Evolutionary conservation across 2,888 invertebrate species (phyloP).

Genomic region (Dioctria linearis): DNA sequence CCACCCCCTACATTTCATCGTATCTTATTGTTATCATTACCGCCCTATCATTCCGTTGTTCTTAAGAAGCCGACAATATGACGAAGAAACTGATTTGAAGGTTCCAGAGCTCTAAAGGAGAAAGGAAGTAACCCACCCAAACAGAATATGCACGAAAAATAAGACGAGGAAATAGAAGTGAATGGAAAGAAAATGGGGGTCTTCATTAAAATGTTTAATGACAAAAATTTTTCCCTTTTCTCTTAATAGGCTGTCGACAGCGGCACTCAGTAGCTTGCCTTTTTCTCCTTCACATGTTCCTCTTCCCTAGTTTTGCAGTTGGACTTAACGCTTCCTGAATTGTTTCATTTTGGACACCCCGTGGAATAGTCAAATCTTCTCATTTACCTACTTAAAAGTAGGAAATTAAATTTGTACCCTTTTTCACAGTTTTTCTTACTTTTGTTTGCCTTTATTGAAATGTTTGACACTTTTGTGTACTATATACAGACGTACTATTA

Average conservation of each 20-base stretch:
- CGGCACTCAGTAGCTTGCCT: constrained; percentile 52
- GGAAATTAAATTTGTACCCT: constrained; percentile 48
- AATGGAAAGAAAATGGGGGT: constrained; percentile 54
- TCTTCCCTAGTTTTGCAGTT: background rate
- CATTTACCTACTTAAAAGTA: constrained; percentile 30
- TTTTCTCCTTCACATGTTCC: constrained; percentile 1
- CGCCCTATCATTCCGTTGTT: constrained; percentile 12
- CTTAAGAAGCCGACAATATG: constrained; percentile 2
- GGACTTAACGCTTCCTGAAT: background rate
- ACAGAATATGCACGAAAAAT: constrained; percentile 46
- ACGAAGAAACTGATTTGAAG: constrained; percentile 19
- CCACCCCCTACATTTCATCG: constrained; percentile 6
- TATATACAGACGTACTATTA: no score
- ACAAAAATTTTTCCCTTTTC: constrained; percentile 59
- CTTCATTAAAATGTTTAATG: constrained; percentile 60
- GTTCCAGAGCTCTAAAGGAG: constrained; percentile 9
- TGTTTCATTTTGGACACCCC: background rate
- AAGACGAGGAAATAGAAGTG: constrained; percentile 31
- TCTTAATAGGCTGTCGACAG: constrained; percentile 59
- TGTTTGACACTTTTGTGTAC: no score
- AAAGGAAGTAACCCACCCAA: background rate
- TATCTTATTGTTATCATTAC: constrained; percentile 42
- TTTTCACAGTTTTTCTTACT: background rate
- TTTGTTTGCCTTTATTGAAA: no score
- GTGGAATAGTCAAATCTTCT: constrained; percentile 30